A percentile compares a stretch with the other conserved stretches of the same genome.
These are phyloP conservation scores for Polymixis lichenea DNA, from an alignment of 2,888 invertebrate species.

Conservation along the genomic window DNA sequence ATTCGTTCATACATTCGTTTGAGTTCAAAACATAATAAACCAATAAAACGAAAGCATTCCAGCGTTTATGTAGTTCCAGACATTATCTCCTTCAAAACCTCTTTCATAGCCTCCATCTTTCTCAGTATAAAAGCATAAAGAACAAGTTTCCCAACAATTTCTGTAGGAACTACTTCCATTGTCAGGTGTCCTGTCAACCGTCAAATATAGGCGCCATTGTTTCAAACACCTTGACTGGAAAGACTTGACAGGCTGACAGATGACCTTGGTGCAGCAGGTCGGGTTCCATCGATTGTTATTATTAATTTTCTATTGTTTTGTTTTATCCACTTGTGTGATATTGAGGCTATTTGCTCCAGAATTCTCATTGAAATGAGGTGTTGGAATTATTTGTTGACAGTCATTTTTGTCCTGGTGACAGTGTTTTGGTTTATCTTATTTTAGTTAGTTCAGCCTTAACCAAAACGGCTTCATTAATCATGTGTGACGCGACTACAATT, in stretches of 20 bases:
- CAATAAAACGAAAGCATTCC: neutral
- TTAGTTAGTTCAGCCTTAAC: neutral
- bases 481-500: neutral
- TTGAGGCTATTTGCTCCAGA: neutral
- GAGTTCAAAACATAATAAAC: neutral
- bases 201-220: constrained; percentile 61
- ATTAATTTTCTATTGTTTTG: constrained; percentile 29
- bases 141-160: constrained; percentile 30
- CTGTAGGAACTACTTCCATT: constrained; percentile 43
- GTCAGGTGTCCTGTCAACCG: constrained; percentile 60
- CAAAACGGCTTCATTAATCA: neutral
- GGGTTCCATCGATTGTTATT: constrained; percentile 39
- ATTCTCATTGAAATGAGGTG: neutral
- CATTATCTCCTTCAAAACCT: neutral
- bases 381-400: neutral
- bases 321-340: neutral
- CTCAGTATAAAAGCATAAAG: constrained; percentile 10
- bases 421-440: neutral
- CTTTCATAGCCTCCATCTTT: neutral
- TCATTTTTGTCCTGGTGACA: neutral
- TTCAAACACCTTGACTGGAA: constrained; percentile 35
- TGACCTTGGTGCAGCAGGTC: constrained; percentile 51
- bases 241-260: constrained; percentile 42
- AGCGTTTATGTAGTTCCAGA: neutral
- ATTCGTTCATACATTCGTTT: neutral